These are phyloP conservation scores for Ariopsis seemanni DNA, from an alignment of 2,113 vertebrate genomes.

Conservation along the genomic window DNA sequence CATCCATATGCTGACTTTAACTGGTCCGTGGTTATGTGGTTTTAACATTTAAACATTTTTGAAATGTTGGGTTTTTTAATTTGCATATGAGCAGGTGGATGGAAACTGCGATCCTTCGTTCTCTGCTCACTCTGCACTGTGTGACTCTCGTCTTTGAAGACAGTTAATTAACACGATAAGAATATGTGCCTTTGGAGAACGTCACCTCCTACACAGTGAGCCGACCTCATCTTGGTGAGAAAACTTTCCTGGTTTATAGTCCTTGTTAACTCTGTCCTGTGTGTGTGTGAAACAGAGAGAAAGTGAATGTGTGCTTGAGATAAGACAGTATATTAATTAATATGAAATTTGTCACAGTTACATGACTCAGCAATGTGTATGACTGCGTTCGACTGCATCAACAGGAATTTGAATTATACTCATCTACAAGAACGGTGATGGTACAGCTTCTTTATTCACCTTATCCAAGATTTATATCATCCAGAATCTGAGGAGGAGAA, in stretches of 20 bases:
- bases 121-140: neutral
- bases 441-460: neutral
- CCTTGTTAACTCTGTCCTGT: slow-evolving; percentile 6
- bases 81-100: neutral
- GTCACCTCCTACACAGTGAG: slow-evolving; percentile 43
- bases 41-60: neutral
- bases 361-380: neutral
- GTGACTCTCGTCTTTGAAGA: slow-evolving; percentile 19
- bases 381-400: neutral
- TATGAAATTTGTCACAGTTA: neutral
- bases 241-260: slow-evolving; percentile 18
- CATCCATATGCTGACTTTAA: neutral
- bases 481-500: neutral
- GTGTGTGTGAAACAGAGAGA: neutral
- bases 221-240: slow-evolving; percentile 34
- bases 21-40: neutral
- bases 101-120: neutral
- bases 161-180: slow-evolving; percentile 39
- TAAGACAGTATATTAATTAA: neutral
- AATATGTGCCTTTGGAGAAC: slow-evolving; percentile 36
- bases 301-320: neutral
- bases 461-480: neutral
- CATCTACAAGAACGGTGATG: neutral
- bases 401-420: neutral
- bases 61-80: neutral